Conservation (phyloP, 2,113 vertebrate genomes). For the Delphinus delphis region DNA sequence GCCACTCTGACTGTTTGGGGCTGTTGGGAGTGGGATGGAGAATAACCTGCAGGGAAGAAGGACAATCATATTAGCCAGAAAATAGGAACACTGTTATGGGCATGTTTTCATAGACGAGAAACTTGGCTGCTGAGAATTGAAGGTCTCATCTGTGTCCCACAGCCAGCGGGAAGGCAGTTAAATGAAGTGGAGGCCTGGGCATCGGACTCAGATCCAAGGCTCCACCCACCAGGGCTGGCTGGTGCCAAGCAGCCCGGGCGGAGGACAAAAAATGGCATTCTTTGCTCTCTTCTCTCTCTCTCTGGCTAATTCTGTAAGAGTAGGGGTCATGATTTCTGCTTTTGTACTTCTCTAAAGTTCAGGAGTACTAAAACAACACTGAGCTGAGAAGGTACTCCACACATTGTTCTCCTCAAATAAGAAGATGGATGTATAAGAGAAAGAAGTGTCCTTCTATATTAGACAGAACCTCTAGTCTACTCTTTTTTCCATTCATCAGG, state of each 20-base stretch:
- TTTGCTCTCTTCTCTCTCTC: not conserved
- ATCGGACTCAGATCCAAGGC: not conserved
- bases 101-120: not conserved
- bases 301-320: not conserved
- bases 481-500: not conserved
- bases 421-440: not conserved
- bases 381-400: not conserved
- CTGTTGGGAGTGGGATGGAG: conserved; percentile 98
- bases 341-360: not conserved
- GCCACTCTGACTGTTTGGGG: conserved; percentile 96
- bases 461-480: not conserved
- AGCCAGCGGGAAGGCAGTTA: not conserved
- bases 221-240: not conserved
- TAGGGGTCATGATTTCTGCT: not conserved
- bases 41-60: conserved; percentile 89
- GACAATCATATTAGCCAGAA: not conserved
- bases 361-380: not conserved
- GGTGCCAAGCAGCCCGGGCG: accelerated
- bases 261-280: not conserved
- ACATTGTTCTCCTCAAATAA: not conserved
- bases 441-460: not conserved
- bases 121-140: not conserved
- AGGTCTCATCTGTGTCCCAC: too few relatives aligned
- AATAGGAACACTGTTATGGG: not conserved
- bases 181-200: not conserved